Base-by-base conservation (phyloP, 2,797 vertebrate species). In the Bradypodion pumilum region DNA sequence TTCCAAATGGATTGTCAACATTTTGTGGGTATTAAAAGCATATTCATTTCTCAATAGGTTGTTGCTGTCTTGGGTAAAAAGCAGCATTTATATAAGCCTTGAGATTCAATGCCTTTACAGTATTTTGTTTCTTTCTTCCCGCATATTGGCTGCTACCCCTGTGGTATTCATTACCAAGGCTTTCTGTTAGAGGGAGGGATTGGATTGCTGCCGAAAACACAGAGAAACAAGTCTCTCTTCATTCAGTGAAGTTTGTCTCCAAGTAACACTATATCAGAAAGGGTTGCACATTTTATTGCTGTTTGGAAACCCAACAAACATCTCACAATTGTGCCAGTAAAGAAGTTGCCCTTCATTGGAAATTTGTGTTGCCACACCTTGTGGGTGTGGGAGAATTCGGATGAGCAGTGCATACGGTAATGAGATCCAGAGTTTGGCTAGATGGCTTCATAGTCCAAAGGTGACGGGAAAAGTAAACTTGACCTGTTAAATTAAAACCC, bases 401-500 rank as follows among this genome's bases (percentile, higher is more conserved):
- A 25, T 40, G 40, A 32, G 46, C 81, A 60, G 15, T 46, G 52
- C 80, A 44, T 46, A 52, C 35, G 75, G 81, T 66, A 75, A 74
- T 66, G 40, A 85, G 70, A 0, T 0, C 44, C 0, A 0, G 9
- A 29, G 42, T 87, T 87, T 78, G 3, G 0, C 19, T 82, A 69
- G 72, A 19, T 75, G n/a, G 86, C 89, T 92, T 89, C 90, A 88
- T 86, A 65, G 93, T 92, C 84, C 92, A 92, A 94, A 94, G 92
- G 94, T 93, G 92, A 93, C 77, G 73, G 84, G 89, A 89, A 89
- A 85, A 85, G 90, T 92, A 92, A 94, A 93, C 82, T 80, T 0
- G 62, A 86, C 83, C 90, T 92, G 92, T 93, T 94, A 93, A 93
- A 91, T 91, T 92, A 94, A 94, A 94, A 92, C 93, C 90, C 87